Conservation (phyloP, 2,797 vertebrate genomes). For the Smutsia temminckii region DNA sequence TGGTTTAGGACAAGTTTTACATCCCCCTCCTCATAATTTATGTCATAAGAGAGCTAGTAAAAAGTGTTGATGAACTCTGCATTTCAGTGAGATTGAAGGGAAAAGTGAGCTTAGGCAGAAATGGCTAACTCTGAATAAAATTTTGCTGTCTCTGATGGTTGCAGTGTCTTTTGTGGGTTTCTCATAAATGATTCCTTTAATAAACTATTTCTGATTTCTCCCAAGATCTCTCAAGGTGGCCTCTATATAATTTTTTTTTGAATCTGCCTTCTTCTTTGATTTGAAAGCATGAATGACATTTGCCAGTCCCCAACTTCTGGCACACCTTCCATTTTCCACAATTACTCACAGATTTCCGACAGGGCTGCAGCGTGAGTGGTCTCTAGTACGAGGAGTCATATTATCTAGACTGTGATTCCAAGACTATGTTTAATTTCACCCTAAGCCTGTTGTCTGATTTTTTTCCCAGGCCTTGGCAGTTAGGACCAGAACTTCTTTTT, state of each 20-base stretch:
- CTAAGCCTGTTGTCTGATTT: conserved; percentile 49
- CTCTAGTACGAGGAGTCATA: neutral
- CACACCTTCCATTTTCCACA: conserved; percentile 49
- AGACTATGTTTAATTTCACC: conserved; percentile 52
- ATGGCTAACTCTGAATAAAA: neutral
- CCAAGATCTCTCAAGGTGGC: conserved; percentile 20
- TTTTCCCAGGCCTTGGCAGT: conserved; percentile 10
- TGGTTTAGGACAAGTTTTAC: neutral
- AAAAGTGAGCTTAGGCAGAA: neutral
- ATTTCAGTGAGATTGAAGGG: neutral
- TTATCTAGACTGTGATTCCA: neutral
- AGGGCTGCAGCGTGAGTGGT: neutral
- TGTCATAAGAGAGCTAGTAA: neutral
- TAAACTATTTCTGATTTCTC: conserved; percentile 23
- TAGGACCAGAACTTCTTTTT: neutral
- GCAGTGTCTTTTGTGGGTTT: neutral
- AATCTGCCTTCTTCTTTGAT: conserved; percentile 1
- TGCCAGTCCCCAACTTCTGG: conserved; percentile 43
- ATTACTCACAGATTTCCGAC: conserved; percentile 7
- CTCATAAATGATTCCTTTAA: neutral
- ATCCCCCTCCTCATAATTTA: accelerated
- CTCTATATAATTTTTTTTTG: neutral
- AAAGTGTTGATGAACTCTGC: neutral
- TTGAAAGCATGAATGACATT: conserved; percentile 63
- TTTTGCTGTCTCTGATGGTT: conserved; percentile 19